Evolutionary conservation across 2,113 vertebrate genomes (phyloP), one percentile per base, ranked within the genome.

Genomic region (Callaeas wilsoni): DNA sequence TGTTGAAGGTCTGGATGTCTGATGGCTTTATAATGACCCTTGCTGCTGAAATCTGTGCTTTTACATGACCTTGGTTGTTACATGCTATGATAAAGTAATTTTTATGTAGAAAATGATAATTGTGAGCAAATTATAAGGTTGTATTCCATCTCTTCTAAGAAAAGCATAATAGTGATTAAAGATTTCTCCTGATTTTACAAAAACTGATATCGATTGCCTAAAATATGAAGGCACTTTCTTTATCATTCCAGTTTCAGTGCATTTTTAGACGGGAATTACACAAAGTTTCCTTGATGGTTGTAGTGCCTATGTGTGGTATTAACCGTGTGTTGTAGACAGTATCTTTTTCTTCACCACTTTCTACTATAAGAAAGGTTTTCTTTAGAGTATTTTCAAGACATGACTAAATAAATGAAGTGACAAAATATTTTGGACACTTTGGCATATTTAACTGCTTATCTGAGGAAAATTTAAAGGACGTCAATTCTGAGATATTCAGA

Each of bases 31-130:
- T 62, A 47, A 84, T 82, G 22, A 74, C 35, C 16, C 32, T 95
- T 90, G 49, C 55, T 96, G 55, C 55, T 93, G 70, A 96, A 97
- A 78, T 33, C 12, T 19, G 59, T 71, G 16, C 12, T 96, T 93
- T 84, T 39, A 49, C 19, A 21, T 50, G n/a, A 35, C 33, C 16
- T 87, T 81, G 27, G 6, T 64, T 91, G 46, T 76, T 94, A 21
- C 4, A 10, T 49, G 53, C 20, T 27, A 73, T 20, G 35, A 64
- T 84, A 80, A 46, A 78, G 8, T 33, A 95, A 87, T 29, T 60
- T 93, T 52, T 63, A 90, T 37, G 7, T 60, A 91, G 69, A 75
- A 92, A 73, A 84, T 42, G 62, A 33, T 50, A 74, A 52, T 57
- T 88, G 18, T 84, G 69, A 57, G 52, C 35, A 85, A 87, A 92